A percentile compares a stretch with the other conserved stretches of the same genome.
These are phyloP conservation scores for Ctenomys sociabilis DNA, from an alignment of 2,113 vertebrate species.

Conservation along the genomic window DNA sequence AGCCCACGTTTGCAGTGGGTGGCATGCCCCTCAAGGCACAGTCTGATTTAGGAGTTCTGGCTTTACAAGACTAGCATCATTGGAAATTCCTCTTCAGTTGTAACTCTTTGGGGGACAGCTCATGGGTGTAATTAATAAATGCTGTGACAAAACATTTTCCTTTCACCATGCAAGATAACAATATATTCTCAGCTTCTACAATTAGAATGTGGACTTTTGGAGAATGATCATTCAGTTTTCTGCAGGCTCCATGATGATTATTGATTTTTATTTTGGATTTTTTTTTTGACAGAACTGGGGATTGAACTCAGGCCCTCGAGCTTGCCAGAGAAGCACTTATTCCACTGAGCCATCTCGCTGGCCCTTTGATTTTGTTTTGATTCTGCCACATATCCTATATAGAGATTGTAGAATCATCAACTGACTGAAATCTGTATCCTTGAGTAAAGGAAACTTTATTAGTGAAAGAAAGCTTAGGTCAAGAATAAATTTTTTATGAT, in stretches of 20 bases:
- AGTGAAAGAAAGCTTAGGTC: not conserved
- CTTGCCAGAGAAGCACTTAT: too few species aligned
- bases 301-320: too few species aligned
- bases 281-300: too few species aligned
- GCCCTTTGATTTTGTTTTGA: not conserved
- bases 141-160: too few species aligned
- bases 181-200: not conserved
- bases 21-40: not conserved
- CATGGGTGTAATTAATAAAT: too few species aligned
- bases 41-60: not conserved
- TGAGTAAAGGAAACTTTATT: not conserved
- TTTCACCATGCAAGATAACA: not conserved
- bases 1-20: not conserved
- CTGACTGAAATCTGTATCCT: not conserved
- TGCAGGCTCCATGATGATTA: not conserved
- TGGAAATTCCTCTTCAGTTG: not conserved
- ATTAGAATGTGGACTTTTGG: not conserved
- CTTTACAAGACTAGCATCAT: not conserved
- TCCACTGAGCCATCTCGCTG: too few species aligned
- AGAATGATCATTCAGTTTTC: not conserved
- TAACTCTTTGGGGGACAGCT: not conserved
- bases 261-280: not conserved
- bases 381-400: not conserved
- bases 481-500: not conserved
- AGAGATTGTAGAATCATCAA: not conserved